Conservation (phyloP, 2,797 vertebrate genomes). For the Setipinna tenuifilis region DNA sequence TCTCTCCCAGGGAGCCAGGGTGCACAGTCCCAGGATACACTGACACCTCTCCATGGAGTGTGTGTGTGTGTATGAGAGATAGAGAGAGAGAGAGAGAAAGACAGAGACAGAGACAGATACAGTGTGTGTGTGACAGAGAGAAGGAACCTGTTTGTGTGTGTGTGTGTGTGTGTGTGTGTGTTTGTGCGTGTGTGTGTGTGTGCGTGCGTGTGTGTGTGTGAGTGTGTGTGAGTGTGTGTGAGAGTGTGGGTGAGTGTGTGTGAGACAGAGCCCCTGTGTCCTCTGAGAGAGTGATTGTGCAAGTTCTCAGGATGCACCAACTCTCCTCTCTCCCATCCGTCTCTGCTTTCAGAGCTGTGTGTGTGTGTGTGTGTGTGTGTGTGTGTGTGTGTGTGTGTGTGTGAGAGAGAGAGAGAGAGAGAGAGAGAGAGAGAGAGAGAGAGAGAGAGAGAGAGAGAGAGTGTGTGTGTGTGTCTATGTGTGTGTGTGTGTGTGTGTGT, state of each 20-base stretch:
- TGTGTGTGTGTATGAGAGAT: not conserved
- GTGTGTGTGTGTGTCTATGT: too few species aligned
- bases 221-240: not conserved
- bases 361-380: too few species aligned
- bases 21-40: not conserved
- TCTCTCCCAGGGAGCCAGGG: too few species aligned
- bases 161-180: not conserved
- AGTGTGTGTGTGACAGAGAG: not conserved
- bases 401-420: too few species aligned
- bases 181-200: too few species aligned
- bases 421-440: too few species aligned
- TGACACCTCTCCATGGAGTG: not conserved
- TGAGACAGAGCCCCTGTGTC: not conserved
- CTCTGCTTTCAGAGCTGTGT: not conserved
- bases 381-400: too few species aligned
- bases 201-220: not conserved
- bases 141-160: not conserved
- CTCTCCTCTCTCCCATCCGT: not conserved
- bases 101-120: too few species aligned
- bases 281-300: constrained; percentile 8
- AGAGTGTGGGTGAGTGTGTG: too few species aligned
- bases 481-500: too few species aligned
- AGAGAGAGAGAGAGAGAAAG: too few species aligned
- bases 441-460: too few species aligned
- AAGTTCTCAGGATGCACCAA: not conserved